Percentiles rank a stretch among this genome's conserved stretches.
Conservation (phyloP, 2,113 vertebrate genomes). For the Chaenogobius annularis region DNA sequence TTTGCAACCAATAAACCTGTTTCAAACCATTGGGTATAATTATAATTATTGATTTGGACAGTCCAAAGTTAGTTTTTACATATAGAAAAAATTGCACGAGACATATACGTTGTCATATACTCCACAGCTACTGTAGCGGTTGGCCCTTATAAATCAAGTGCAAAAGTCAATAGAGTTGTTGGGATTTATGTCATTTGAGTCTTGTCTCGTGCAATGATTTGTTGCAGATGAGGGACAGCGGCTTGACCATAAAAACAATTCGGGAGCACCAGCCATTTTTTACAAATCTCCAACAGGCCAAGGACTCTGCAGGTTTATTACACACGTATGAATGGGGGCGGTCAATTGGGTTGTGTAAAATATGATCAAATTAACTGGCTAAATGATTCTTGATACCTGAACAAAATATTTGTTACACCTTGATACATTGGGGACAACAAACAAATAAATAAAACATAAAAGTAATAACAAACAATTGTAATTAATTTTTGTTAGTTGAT, state of each 20-base stretch:
- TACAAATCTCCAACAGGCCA: slow-evolving; percentile 47
- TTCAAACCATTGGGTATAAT: slow-evolving; percentile 27
- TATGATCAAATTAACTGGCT: neutral
- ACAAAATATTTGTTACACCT: neutral
- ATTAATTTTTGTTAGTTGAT: no score
- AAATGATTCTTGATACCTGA: neutral
- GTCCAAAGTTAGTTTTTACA: slow-evolving; percentile 23
- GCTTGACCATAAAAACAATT: slow-evolving; percentile 54
- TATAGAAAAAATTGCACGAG: slow-evolving; percentile 11
- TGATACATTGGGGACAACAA: neutral
- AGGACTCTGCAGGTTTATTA: slow-evolving; percentile 33
- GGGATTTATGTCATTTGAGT: slow-evolving; percentile 63
- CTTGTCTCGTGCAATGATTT: slow-evolving; percentile 63
- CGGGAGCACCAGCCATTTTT: slow-evolving; percentile 51
- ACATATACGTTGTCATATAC: slow-evolving; percentile 40
- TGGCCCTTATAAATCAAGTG: slow-evolving; percentile 53
- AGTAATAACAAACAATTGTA: no score
- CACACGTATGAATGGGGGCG: slow-evolving; percentile 10
- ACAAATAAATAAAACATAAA: no score
- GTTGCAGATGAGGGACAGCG: slow-evolving; percentile 52
- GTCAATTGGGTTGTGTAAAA: neutral
- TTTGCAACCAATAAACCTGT: slow-evolving; percentile 29
- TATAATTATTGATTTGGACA: slow-evolving; percentile 15
- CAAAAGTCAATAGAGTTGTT: slow-evolving; percentile 68
- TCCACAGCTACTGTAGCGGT: slow-evolving; percentile 34